Percentiles rank a stretch among this genome's conserved stretches.
Conservation (phyloP, 23 tunicate genomes). For the Phallusia fumigata region DNA sequence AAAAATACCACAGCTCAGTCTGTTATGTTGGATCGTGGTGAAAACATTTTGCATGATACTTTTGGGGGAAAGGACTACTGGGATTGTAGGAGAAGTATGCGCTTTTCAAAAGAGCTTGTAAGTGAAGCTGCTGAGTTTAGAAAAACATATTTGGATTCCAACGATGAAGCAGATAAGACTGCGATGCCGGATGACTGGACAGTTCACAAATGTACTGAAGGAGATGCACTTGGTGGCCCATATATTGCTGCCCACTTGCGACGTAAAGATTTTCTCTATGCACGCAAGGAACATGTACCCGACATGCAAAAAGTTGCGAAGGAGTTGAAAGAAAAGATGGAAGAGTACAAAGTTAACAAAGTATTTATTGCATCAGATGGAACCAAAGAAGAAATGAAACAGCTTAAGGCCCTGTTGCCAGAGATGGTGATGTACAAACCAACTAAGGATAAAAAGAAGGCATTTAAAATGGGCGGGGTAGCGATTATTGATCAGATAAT, state of each 20-base stretch:
- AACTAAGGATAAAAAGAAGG: conserved; percentile 50
- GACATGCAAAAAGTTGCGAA: conserved; percentile 64
- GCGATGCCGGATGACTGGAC: conserved; percentile 73
- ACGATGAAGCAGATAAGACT: conserved; percentile 78
- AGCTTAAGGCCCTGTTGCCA: conserved; percentile 64
- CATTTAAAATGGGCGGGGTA: conserved; percentile 90
- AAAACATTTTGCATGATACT: conserved; percentile 85
- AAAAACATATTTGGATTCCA: conserved; percentile 52
- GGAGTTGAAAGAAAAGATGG: conserved; percentile 47
- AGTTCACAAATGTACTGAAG: conserved; percentile 47
- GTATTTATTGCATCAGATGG: conserved; percentile 98
- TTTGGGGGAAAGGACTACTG: conserved; percentile 91
- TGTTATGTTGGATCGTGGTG: conserved; percentile 89
- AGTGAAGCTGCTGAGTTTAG: conserved; percentile 69
- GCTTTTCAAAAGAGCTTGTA: conserved; percentile 56
- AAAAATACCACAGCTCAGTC: conserved; percentile 93
- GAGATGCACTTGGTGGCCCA: conserved; percentile 82
- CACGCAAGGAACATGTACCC: conserved; percentile 75
- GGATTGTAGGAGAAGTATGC: conserved; percentile 94
- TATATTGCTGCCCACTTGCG: conserved; percentile 95
- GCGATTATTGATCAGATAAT: conserved; percentile 96
- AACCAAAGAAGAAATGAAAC: conserved; percentile 78
- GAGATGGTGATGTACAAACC: conserved; percentile 82
- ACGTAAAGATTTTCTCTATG: conserved; percentile 89
- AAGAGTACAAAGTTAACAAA: conserved; percentile 64